Evolutionary conservation across 1,140 invertebrate species (phyloP), one percentile per base, ranked within the genome.

Genomic region (Drosophila melanica): DNA sequence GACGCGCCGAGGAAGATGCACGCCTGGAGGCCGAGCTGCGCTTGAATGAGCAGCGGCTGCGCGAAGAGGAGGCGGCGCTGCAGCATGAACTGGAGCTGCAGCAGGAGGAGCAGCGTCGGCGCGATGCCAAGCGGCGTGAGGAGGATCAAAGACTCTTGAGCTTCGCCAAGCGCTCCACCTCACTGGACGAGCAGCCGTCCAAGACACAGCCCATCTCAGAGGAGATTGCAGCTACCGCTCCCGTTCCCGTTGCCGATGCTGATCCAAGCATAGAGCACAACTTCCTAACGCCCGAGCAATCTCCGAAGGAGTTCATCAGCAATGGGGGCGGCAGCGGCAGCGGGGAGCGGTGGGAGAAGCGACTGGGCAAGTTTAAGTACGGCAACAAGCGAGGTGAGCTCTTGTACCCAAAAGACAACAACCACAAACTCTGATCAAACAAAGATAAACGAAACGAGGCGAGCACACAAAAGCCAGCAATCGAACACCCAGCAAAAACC

Each of bases 311-410:
- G 60, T 75, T 78, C 30, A 77, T 41, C 53, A 72, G 41, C 12
- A 67, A 67, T n/a, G 67, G 58, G 27, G 51, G 62, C 20, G 63
- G 62, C 37, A 60, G 54, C 35, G 62, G 64, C 39, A 60, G 37
- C 48, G 74, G 41, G 20, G 69, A 75, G 3, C 55, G 77, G 23
- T 54, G 59, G 58, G 92, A 93, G 73, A 92, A 92, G 63, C 92
- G 92, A 79, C 90, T 93, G 69, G 91, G 92, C 20, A 93, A 93
- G 81, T 90, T 93, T 44, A 93, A 93, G 69, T 92, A 93, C 74
- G 92, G 93, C 60, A 90, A 92, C 81, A 93, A 93, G 93, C 92
- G 92, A 93, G 93, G 93, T 93, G 91, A 81, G 67, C 73, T 76
- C 80, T 81, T 74, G 51, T 64, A 78, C 73, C 81, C 80, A 78